These are phyloP conservation scores for Morphnarchus princeps DNA, from an alignment of 2,113 vertebrate genomes.

Conservation along the genomic window DNA sequence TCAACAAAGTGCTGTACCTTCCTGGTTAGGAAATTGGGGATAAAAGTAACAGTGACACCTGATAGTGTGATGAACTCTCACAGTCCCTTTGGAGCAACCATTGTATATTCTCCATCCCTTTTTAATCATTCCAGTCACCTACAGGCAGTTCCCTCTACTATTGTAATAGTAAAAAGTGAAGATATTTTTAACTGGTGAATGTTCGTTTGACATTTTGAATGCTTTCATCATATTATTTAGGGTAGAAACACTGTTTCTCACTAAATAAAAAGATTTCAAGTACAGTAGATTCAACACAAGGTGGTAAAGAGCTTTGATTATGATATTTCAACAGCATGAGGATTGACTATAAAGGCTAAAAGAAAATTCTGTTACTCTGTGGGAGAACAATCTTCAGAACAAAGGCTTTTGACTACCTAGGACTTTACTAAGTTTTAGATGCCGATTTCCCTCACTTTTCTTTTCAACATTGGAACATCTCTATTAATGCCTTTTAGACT, in stretches of 20 bases:
- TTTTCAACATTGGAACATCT: conserved; percentile 71
- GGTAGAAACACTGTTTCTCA: conserved; percentile 68
- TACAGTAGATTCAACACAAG: conserved; percentile 72
- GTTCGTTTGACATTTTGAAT: conserved; percentile 71
- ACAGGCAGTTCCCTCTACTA: conserved; percentile 49
- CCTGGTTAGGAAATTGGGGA: conserved; percentile 23
- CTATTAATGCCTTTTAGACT: conserved; percentile 71
- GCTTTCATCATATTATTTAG: conserved; percentile 76
- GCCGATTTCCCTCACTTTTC: conserved; percentile 74
- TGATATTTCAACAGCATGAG: conserved; percentile 72
- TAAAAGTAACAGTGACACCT: conserved; percentile 56
- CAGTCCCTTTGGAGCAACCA: conserved; percentile 35
- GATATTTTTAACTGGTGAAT: conserved; percentile 72
- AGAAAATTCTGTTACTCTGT: conserved; percentile 76
- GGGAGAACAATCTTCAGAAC: conserved; percentile 74
- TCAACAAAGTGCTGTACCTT: background rate
- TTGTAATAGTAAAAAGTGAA: conserved; percentile 55
- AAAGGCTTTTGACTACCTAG: conserved; percentile 77
- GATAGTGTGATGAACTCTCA: conserved; percentile 38
- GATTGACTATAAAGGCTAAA: conserved; percentile 73
- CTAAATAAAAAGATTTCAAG: conserved; percentile 74
- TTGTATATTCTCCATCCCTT: conserved; percentile 38
- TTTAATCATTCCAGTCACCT: conserved; percentile 73
- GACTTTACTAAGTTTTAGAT: conserved; percentile 75
- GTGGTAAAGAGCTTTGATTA: conserved; percentile 78